These are phyloP conservation scores for Thermophis baileyi DNA, from an alignment of 2,113 vertebrate species.

Conservation along the genomic window DNA sequence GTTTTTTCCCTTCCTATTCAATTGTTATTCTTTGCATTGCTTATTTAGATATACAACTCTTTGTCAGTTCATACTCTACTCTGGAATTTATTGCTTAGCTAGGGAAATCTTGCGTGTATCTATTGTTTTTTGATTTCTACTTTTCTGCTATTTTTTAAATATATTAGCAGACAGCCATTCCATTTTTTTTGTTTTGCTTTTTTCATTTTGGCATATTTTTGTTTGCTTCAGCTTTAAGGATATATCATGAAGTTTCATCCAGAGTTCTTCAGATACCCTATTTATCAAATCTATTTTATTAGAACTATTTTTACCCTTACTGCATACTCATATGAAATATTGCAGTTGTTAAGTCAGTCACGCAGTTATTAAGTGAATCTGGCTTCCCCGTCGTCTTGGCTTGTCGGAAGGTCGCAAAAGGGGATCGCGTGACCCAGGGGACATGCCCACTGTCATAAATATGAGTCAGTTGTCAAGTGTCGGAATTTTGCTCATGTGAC, in stretches of 20 bases:
- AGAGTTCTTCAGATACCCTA: neutral
- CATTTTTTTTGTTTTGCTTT: neutral
- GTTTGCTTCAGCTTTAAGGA: neutral
- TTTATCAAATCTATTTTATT: neutral
- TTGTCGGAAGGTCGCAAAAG: neutral
- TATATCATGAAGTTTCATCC: neutral
- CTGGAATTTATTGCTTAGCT: neutral
- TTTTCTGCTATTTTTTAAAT: neutral
- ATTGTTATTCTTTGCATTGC: neutral
- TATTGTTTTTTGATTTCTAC: neutral
- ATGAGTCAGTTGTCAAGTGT: neutral
- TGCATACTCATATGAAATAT: neutral
- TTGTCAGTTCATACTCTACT: neutral
- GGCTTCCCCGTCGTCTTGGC: too few species aligned
- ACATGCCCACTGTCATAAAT: neutral
- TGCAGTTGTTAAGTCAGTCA: neutral
- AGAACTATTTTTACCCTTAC: neutral
- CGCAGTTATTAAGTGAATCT: neutral
- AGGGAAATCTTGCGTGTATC: neutral
- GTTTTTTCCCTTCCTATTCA: neutral
- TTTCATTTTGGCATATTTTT: neutral
- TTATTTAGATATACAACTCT: neutral
- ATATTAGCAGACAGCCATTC: neutral
- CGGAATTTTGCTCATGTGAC: too few species aligned
- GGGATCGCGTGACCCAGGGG: too few species aligned